Evolutionary conservation across 2,888 invertebrate species (phyloP).

Genomic region (Phortica okadai): DNA sequence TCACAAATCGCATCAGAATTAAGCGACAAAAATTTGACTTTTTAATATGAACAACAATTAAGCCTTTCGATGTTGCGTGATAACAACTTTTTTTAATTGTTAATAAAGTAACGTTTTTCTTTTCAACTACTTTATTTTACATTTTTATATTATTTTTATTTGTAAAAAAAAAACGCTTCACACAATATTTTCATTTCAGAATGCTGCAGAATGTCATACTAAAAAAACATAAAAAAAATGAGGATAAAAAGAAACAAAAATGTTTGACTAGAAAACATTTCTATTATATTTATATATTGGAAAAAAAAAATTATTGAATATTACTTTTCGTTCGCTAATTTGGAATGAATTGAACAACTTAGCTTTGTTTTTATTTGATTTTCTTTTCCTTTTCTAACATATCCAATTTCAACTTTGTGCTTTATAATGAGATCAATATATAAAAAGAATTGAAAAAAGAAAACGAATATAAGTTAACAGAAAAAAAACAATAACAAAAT

Average conservation of each 20-base stretch:
- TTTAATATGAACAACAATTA: neutral
- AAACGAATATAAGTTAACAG: neutral
- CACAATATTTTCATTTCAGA: neutral
- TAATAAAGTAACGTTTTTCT: neutral
- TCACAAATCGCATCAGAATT: conserved; percentile 23
- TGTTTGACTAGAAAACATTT: conserved; percentile 9
- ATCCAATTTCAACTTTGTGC: neutral
- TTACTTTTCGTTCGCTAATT: neutral
- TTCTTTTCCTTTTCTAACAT: conserved; percentile 21
- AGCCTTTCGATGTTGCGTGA: conserved; percentile 9
- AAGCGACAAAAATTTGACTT: conserved; percentile 25
- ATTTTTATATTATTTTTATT: neutral
- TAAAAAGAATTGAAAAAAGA: neutral
- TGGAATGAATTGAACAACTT: no score
- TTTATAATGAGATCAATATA: conserved; percentile 22
- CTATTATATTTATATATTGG: neutral
- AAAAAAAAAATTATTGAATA: conserved; percentile 1
- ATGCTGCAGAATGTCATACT: neutral
- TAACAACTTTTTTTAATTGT: neutral
- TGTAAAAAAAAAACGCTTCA: neutral
- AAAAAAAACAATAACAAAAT: neutral
- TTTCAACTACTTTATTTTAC: neutral
- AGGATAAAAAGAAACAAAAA: neutral
- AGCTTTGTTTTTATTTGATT: neutral
- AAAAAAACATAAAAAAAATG: neutral